Conservation (phyloP, 2,888 invertebrate genomes). For the Aphidius colemani region DNA sequence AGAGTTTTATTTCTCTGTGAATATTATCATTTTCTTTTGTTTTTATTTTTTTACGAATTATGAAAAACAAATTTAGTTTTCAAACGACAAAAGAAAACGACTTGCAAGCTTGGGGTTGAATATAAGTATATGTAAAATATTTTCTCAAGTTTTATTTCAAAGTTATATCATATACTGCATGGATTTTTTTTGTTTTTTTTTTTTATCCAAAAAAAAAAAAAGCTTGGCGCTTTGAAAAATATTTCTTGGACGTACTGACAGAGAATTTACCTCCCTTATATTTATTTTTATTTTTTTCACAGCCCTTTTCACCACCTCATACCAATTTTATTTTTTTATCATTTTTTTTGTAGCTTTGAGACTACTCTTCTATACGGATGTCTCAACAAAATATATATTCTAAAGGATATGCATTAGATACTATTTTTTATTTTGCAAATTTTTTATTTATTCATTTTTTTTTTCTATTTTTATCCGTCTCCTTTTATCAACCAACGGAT, state of each 20-base stretch:
- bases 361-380: neutral
- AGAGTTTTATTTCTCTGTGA: too few species aligned
- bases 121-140: conserved; percentile 27
- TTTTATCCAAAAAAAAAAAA: neutral
- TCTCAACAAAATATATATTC: too few species aligned
- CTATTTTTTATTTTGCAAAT: neutral
- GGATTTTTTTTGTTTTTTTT: conserved; percentile 37
- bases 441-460: conserved; percentile 17
- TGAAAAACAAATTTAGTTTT: too few species aligned
- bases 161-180: conserved; percentile 39
- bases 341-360: conserved; percentile 1
- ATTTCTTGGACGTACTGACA: conserved; percentile 42
- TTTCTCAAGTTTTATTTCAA: conserved; percentile 29
- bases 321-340: too few species aligned
- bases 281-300: conserved; percentile 27
- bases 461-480: neutral
- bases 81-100: neutral
- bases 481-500: conserved; percentile 26
- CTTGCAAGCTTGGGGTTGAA: too few species aligned
- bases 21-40: too few species aligned
- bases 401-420: too few species aligned
- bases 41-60: too few species aligned
- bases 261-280: conserved; percentile 37
- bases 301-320: too few species aligned
- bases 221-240: conserved; percentile 43